Base-by-base conservation (phyloP, 1,140 invertebrate species). In the Cheumatopsyche charites region DNA sequence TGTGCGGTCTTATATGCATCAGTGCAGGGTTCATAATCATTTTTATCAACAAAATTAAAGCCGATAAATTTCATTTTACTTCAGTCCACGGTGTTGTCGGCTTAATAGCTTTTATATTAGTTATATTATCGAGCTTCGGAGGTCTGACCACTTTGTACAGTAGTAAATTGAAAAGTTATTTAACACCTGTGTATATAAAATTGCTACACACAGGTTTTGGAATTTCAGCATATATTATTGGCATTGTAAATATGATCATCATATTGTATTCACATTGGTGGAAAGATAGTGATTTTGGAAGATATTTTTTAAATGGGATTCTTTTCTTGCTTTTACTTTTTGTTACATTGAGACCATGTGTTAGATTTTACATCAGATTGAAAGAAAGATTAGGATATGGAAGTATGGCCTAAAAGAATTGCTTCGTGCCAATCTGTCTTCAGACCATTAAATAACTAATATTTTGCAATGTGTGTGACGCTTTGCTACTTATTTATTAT, bases 281-380 rank as follows among this genome's bases (percentile, higher is more conserved):
- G 79, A 58, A n/a, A n/a, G n/a, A 52, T 17, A 81, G 78, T 78
- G 79, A 84, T 67, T 73, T 77, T 17, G 78, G 80, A 43, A 75
- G 79, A 62, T 29, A 82, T 17, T 7, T 26, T 2, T 45, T 55
- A 23, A n/a, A 6, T 12, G 17, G 80, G 68, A 75, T 77, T 11
- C 75, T 77, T 72, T 67, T 84, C 13, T 49, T 77, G 25, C 73
- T 84, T 15, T 78, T 82, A 5, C 71, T 85, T 9, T 65, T 80
- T 11, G 83, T 83, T 17, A 76, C 83, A 68, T 73, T 83, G 67
- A 77, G 83, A 45, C 83, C 83, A 6, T 78, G 75, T 43, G 76
- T 84, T 23, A 85, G 84, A 78, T 77, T 84, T 19, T 84, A 82
- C 77, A 81, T 82, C 68, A 80, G 83, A 41, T 71, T 85, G 4